A percentile compares a stretch with the other conserved stretches of the same genome.
phyloP scores from a whole-genome alignment of 1,140 invertebrate genomes.

The Pachypeltis micranthus region DNA sequence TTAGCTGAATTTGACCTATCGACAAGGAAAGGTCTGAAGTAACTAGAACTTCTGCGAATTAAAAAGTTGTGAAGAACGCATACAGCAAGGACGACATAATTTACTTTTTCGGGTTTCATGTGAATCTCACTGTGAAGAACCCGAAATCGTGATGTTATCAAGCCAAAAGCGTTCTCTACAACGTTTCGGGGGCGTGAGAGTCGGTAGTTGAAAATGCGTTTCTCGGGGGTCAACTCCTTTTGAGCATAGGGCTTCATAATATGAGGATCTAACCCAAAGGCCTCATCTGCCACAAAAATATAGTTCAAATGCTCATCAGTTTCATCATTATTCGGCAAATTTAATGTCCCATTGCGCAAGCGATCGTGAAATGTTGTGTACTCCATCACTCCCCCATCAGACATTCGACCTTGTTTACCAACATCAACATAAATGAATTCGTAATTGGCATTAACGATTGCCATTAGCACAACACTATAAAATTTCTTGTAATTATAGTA shows the following conservation, averaged over 20 bases:
- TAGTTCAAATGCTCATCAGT: slow-evolving; percentile 26
- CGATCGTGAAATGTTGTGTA: slow-evolving; percentile 14
- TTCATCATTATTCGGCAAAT: slow-evolving; percentile 27
- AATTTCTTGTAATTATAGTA: slow-evolving; percentile 38
- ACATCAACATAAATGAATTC: slow-evolving; percentile 37
- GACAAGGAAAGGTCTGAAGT: too few relatives aligned
- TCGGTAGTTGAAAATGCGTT: slow-evolving; percentile 34
- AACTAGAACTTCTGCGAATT: not conserved
- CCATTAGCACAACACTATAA: slow-evolving; percentile 39
- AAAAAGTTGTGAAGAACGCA: not conserved
- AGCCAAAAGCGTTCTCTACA: slow-evolving; percentile 24
- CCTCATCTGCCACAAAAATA: slow-evolving; percentile 39
- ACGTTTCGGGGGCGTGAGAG: slow-evolving; percentile 15
- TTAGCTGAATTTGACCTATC: too few relatives aligned
- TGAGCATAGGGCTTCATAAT: slow-evolving; percentile 37
- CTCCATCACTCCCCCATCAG: slow-evolving; percentile 30
- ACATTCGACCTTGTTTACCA: slow-evolving; percentile 34
- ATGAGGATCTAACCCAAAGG: slow-evolving; percentile 35
- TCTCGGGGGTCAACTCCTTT: slow-evolving; percentile 22
- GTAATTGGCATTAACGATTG: slow-evolving; percentile 38
- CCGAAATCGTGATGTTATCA: not conserved
- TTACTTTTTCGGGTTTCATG: not conserved
- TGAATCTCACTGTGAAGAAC: not conserved
- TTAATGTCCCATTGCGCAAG: slow-evolving; percentile 20
- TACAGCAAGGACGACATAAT: not conserved